Conservation (phyloP, 2,888 invertebrate species). For the Ophion costatus region DNA sequence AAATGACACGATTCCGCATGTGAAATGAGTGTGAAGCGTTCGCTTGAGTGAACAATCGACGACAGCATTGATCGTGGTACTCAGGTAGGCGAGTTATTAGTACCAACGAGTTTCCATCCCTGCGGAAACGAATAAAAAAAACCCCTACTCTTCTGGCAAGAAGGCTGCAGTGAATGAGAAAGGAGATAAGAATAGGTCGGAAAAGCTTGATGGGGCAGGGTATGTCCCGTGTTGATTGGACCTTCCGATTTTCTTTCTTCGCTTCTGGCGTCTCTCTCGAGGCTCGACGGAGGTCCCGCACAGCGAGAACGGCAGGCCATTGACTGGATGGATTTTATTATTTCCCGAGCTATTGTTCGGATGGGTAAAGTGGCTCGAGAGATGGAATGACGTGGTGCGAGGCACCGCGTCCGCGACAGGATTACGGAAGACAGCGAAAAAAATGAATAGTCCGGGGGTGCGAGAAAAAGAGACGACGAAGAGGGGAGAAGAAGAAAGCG, state of each 20-base stretch:
- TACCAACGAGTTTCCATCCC: conserved; percentile 36
- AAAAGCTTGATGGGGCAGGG: conserved; percentile 44
- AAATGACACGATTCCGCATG: not conserved
- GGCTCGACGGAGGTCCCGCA: not conserved
- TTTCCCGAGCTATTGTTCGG: conserved; percentile 64
- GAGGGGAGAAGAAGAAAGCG: not conserved
- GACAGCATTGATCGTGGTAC: conserved; percentile 72
- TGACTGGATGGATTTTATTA: conserved; percentile 68
- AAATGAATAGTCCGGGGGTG: conserved; percentile 2
- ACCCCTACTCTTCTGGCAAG: not conserved
- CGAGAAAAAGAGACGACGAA: not conserved
- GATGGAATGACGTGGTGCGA: conserved; percentile 23
- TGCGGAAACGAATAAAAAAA: conserved; percentile 20
- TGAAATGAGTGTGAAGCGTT: conserved; percentile 50
- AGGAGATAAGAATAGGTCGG: conserved; percentile 19
- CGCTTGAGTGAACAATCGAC: conserved; percentile 73
- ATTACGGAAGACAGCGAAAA: conserved; percentile 31
- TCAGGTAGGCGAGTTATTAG: conserved; percentile 72
- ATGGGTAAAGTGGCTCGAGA: conserved; percentile 44
- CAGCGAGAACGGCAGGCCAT: conserved; percentile 14
- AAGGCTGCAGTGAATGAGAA: not conserved
- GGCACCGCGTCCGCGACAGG: conserved; percentile 38
- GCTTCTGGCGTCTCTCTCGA: not conserved
- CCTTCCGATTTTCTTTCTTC: conserved; percentile 21
- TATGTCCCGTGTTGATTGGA: conserved; percentile 28